These are phyloP conservation scores for Diadema setosum DNA, from an alignment of 35 echinoderm and acorn worm species.

Conservation along the genomic window DNA sequence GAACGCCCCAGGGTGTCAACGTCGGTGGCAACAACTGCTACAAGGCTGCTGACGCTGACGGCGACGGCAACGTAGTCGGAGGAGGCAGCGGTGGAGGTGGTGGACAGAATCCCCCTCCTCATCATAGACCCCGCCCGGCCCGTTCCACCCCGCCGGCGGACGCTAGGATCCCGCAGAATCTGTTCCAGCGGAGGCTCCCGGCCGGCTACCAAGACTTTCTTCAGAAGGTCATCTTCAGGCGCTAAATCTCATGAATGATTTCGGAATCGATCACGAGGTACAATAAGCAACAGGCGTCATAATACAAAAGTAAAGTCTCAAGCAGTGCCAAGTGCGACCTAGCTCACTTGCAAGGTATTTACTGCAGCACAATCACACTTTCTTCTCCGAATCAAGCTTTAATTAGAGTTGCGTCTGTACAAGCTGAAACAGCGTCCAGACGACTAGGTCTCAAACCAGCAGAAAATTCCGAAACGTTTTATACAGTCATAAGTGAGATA, in stretches of 20 bases:
- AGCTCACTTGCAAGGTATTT: no score
- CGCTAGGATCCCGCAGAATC: neutral
- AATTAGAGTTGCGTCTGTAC: no score
- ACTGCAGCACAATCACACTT: no score
- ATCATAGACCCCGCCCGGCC: neutral
- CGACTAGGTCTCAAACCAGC: no score
- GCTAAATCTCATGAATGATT: neutral
- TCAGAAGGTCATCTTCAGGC: constrained; percentile 3
- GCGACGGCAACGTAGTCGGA: neutral
- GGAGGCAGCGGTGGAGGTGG: neutral
- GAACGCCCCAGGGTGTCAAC: neutral
- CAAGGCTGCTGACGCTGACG: constrained; percentile 52
- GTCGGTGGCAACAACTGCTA: constrained; percentile 21
- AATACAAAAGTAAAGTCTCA: no score
- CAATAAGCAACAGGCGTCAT: no score
- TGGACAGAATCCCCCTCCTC: neutral
- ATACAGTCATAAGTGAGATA: no score
- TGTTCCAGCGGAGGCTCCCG: constrained; percentile 17
- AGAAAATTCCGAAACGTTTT: no score
- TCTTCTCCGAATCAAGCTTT: no score
- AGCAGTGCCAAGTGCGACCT: no score
- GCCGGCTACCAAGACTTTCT: neutral
- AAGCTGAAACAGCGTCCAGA: no score
- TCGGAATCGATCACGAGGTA: no score
- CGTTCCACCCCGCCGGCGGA: neutral